Evolutionary conservation across 2,113 vertebrate genomes (phyloP).

Genomic region (Mastomys natalensis): DNA sequence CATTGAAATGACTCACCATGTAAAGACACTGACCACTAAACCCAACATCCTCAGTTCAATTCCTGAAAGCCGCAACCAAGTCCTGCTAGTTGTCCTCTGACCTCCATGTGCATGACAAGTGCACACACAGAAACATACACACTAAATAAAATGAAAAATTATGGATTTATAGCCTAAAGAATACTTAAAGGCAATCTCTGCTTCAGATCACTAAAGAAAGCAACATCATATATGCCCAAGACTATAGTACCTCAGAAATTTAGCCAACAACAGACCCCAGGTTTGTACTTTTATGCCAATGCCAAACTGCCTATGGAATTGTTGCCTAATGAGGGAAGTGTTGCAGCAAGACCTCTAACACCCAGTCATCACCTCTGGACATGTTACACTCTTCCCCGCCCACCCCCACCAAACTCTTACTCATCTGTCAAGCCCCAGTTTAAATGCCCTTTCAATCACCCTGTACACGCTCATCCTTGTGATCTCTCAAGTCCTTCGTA

Average conservation of each 20-base stretch:
- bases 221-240: not conserved
- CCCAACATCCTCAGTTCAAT: not conserved
- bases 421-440: not conserved
- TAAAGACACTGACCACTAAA: not conserved
- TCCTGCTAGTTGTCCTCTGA: not conserved
- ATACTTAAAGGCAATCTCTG: not conserved
- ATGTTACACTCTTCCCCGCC: not conserved
- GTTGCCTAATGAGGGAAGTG: not conserved
- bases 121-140: no score
- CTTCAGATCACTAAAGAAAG: not conserved
- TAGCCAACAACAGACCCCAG: not conserved
- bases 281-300: not conserved
- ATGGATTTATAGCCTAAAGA: conserved; percentile 20
- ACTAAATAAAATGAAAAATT: not conserved
- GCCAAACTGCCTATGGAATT: not conserved
- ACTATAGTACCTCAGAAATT: not conserved
- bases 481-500: not conserved
- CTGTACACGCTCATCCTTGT: not conserved
- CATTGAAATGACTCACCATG: not conserved
- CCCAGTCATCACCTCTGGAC: not conserved
- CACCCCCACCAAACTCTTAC: not conserved
- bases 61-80: not conserved
- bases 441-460: not conserved
- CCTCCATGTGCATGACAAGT: not conserved
- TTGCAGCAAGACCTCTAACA: not conserved